Evolutionary conservation across 1,140 invertebrate species (phyloP), one percentile per base, ranked within the genome.

Genomic region (Drosophila sturtevanti): DNA sequence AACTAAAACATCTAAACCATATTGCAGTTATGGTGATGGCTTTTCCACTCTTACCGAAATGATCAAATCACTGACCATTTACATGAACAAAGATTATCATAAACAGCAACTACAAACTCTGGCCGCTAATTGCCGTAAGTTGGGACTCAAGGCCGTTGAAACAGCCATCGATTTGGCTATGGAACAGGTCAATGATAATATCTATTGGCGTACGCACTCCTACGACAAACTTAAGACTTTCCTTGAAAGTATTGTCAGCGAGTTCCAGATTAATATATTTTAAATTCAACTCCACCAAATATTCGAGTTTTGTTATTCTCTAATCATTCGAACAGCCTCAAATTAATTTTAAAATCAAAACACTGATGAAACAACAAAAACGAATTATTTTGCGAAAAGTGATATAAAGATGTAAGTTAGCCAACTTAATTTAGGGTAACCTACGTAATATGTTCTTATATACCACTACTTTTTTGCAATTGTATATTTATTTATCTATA

Each of bases 31-130:
- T 69, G 93, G 93, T 24, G 92, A 93, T 77, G 93, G 92, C 37
- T 93, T 93, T 72, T 92, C 91, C 51, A 92, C 93, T 3, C 71
- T 93, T n/a, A 90, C 90, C 9, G 92, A 92, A 34, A 93, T 93
- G 93, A 90, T 93, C 9, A 91, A 92, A 55, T 90, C 92, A 0
- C 69, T 93, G 16, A 90, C 93, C n/a, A 91, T 86, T 35, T 93
- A 92, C 73, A 93, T 93, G 93, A 93, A 93, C 72, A 93, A 91
- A 80, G 90, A 92, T 11, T 92, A 85, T 44, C 91, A 92, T 44
- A 89, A 77, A 48, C 79, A 92, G 51, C 90, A 92, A 56, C 73
- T 92, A 16, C 59, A 87, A 35, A 68, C 72, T 2, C 61, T 92
- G 69, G 84, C 80, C 22, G 76, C 71, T 41, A 82, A 79, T 9